Conservation (phyloP, 2,797 vertebrate genomes). For the Champsocephalus esox region DNA sequence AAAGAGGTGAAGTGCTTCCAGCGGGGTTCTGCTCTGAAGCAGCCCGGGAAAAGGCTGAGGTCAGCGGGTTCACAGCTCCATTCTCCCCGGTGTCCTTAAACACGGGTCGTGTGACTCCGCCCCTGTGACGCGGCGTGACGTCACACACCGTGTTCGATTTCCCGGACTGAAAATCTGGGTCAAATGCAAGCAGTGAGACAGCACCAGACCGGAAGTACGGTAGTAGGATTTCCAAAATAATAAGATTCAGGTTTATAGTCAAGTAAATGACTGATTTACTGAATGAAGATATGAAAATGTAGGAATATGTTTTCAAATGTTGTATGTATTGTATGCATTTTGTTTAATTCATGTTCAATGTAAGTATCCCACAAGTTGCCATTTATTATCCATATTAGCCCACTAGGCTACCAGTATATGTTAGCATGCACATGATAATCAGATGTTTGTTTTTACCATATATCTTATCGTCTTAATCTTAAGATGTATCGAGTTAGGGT, state of each 20-base stretch:
- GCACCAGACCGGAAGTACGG: not conserved
- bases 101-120: slow-evolving; percentile 75
- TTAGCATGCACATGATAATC: too few relatives aligned
- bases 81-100: slow-evolving; percentile 76
- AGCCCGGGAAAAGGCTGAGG: slow-evolving; percentile 26
- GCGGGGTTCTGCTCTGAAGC: slow-evolving; percentile 5
- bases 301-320: too few relatives aligned
- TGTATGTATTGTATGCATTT: not conserved
- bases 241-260: too few relatives aligned
- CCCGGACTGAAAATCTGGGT: slow-evolving; percentile 3
- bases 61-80: slow-evolving; percentile 66
- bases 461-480: not conserved
- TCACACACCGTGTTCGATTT: slow-evolving; percentile 72
- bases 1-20: slow-evolving; percentile 7
- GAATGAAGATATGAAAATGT: too few relatives aligned
- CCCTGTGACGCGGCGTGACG: slow-evolving; percentile 70
- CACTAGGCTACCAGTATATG: too few relatives aligned
- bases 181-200: fast-evolving
- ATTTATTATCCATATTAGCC: too few relatives aligned
- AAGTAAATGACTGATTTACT: too few relatives aligned
- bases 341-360: too few relatives aligned
- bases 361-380: too few relatives aligned
- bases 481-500: not conserved
- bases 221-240: slow-evolving; percentile 32
- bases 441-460: not conserved